phyloP scores from a whole-genome alignment of 2,797 vertebrate genomes.

The Danio kyathit region DNA sequence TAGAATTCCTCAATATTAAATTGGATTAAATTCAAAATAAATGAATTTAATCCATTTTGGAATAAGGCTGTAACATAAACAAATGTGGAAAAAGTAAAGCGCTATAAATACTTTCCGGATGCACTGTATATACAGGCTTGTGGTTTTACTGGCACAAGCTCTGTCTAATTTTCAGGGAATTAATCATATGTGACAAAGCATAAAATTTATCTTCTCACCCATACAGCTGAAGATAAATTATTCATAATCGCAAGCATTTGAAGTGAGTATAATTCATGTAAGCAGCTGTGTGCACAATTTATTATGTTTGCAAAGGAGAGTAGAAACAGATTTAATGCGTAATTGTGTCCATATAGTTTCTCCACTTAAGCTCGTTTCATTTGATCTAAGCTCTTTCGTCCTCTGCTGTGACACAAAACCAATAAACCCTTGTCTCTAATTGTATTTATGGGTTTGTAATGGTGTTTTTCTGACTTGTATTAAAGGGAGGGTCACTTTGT shows the following conservation, averaged over 20 bases:
- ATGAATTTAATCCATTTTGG: too few species aligned
- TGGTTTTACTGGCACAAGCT: background rate
- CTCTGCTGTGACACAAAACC: conserved; percentile 45
- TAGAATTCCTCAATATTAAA: too few species aligned
- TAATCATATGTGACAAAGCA: conserved; percentile 37
- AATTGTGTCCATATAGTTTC: conserved; percentile 20
- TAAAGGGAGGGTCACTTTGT: conserved; percentile 4
- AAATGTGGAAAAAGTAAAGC: too few species aligned
- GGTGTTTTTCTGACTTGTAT: background rate
- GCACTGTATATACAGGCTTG: background rate
- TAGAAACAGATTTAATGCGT: conserved; percentile 33
- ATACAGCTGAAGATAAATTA: conserved; percentile 38
- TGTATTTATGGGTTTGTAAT: conserved; percentile 48
- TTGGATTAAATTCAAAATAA: too few species aligned
- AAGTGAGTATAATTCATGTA: conserved; percentile 39
- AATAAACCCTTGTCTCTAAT: conserved; percentile 43
- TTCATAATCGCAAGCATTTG: conserved; percentile 39
- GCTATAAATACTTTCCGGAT: too few species aligned
- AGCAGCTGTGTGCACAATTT: conserved; percentile 16
- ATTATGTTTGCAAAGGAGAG: conserved; percentile 32
- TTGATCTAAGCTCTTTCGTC: conserved; percentile 15
- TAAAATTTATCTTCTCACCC: conserved; percentile 36
- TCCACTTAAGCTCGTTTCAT: conserved; percentile 17
- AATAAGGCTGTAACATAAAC: too few species aligned
- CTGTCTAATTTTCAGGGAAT: conserved; percentile 35